These are phyloP conservation scores for Gracilinanus agilis DNA, from an alignment of 2,113 vertebrate species.

Conservation along the genomic window DNA sequence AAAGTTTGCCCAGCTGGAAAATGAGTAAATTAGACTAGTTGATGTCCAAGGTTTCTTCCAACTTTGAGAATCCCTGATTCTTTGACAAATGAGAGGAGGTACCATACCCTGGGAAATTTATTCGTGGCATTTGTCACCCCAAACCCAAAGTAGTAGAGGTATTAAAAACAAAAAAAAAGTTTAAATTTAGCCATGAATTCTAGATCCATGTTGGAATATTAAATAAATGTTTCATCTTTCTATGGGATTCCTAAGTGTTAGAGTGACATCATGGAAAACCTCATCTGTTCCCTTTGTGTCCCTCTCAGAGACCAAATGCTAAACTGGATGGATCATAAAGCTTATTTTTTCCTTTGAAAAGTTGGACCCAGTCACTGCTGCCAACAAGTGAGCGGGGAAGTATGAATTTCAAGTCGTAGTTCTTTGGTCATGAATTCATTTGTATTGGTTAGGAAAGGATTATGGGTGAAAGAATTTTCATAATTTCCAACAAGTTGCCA, in stretches of 20 bases:
- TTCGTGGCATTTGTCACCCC: background rate
- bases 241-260: background rate
- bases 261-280: background rate
- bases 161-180: background rate
- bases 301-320: background rate
- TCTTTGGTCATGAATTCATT: background rate
- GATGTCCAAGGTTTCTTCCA: background rate
- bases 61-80: background rate
- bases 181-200: background rate
- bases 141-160: background rate
- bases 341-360: background rate
- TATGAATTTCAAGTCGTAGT: background rate
- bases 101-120: background rate
- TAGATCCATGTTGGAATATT: background rate
- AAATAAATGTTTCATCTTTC: background rate
- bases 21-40: background rate
- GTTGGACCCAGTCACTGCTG: background rate
- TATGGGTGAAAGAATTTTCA: background rate
- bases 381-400: background rate
- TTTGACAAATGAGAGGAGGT: background rate
- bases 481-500: background rate
- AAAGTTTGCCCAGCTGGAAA: background rate
- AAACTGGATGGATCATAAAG: background rate
- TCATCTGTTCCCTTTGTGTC: background rate
- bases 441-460: background rate